These are phyloP conservation scores for Alviniconcha marisindica DNA, from an alignment of 1,140 invertebrate genomes.

Conservation along the genomic window DNA sequence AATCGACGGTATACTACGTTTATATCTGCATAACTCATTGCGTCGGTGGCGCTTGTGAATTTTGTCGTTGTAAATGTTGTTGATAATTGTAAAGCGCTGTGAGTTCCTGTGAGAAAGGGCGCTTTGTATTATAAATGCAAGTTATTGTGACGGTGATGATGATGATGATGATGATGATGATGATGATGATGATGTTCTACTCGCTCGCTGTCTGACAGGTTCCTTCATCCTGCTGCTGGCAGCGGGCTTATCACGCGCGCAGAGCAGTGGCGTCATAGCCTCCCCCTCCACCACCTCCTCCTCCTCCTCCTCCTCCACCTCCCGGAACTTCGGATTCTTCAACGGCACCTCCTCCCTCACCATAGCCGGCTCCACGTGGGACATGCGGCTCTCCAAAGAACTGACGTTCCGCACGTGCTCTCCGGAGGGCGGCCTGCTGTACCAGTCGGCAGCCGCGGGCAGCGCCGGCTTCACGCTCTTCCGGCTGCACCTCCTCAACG, in stretches of 20 bases:
- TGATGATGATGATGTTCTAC: too few species aligned
- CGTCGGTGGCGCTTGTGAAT: too few species aligned
- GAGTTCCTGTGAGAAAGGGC: too few species aligned
- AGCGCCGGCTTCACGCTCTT: neutral
- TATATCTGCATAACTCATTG: too few species aligned
- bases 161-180: too few species aligned
- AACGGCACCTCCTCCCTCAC: slow-evolving; percentile 41
- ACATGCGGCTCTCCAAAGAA: slow-evolving; percentile 21
- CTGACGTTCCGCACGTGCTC: slow-evolving; percentile 42
- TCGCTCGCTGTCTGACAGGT: too few species aligned
- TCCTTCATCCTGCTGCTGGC: slow-evolving; percentile 36
- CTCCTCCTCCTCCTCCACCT: slow-evolving; percentile 1
- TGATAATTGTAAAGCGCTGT: too few species aligned
- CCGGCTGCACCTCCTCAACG: slow-evolving; percentile 75
- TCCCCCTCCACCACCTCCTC: neutral
- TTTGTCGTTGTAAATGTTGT: too few species aligned
- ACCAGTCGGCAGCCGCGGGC: neutral
- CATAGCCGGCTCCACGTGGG: slow-evolving; percentile 38
- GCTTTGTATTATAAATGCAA: too few species aligned
- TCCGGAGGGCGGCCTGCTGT: slow-evolving; percentile 14
- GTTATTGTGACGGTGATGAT: too few species aligned
- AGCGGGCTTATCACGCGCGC: slow-evolving; percentile 7
- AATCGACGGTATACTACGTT: too few species aligned
- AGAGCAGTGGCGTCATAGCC: neutral
- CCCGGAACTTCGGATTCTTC: slow-evolving; percentile 39